These are phyloP conservation scores for Drosophila tristis DNA, from an alignment of 1,140 invertebrate species.

Conservation along the genomic window DNA sequence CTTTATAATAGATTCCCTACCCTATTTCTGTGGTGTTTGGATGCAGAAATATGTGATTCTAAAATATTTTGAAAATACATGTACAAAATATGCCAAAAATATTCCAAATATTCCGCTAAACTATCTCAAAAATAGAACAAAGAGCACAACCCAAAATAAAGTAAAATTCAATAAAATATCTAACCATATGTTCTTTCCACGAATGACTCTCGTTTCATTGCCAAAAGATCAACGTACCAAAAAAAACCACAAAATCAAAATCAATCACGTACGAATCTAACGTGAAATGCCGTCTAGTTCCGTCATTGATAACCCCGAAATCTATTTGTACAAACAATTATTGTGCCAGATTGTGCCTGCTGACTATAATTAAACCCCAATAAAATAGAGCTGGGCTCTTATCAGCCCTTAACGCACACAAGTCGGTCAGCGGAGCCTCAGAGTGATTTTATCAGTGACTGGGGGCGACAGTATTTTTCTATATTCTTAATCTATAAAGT, in stretches of 20 bases:
- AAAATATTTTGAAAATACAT: too few relatives aligned
- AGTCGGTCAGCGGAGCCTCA: not conserved
- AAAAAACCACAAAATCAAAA: not conserved
- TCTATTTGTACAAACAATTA: conserved; percentile 8
- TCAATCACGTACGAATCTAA: too few relatives aligned
- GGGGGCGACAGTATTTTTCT: conserved; percentile 8
- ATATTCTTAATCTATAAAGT: conserved; percentile 28
- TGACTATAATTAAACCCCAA: conserved; percentile 26
- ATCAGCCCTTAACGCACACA: conserved; percentile 19
- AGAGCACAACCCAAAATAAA: too few relatives aligned
- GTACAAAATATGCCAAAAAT: too few relatives aligned
- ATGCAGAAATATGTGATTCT: too few relatives aligned
- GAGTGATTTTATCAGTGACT: conserved; percentile 12
- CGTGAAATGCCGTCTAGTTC: conserved; percentile 8
- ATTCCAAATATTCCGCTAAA: too few relatives aligned
- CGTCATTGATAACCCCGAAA: conserved; percentile 22
- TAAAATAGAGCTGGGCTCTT: conserved; percentile 2
- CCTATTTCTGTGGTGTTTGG: too few relatives aligned
- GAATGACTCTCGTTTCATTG: too few relatives aligned
- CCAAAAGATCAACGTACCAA: not conserved
- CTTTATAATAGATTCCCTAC: too few relatives aligned
- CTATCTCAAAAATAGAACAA: too few relatives aligned
- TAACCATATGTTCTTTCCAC: too few relatives aligned
- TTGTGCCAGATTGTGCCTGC: conserved; percentile 5
- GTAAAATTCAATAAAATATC: too few relatives aligned